Conservation (phyloP, 2,113 vertebrate genomes). For the Pseudopipra pipra region DNA sequence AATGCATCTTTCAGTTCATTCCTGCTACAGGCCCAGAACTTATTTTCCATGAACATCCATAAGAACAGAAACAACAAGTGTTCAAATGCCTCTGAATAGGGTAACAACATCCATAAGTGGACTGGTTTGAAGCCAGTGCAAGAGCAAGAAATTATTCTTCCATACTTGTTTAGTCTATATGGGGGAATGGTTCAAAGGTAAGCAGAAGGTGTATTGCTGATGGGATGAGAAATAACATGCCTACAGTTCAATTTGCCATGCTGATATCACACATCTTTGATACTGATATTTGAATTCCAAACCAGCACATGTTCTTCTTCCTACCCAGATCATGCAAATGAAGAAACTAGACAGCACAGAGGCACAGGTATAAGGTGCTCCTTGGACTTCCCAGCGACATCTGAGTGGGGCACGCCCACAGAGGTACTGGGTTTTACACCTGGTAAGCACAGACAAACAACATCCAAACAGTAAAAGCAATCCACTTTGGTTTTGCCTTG, state of each 20-base stretch:
- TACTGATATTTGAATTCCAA: background rate
- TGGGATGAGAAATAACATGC: background rate
- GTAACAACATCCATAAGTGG: background rate
- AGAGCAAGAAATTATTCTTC: background rate
- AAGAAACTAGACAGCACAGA: background rate
- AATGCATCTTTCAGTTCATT: background rate
- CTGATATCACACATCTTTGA: background rate
- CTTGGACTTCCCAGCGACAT: rapidly evolving
- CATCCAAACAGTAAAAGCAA: background rate
- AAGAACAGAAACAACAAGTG: background rate
- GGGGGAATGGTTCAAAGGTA: background rate
- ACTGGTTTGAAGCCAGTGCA: background rate
- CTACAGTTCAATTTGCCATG: background rate
- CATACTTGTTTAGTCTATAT: background rate
- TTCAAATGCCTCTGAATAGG: background rate
- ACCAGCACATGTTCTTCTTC: background rate
- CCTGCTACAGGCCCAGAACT: background rate
- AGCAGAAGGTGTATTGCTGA: background rate
- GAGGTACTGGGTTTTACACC: rapidly evolving
- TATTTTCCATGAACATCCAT: background rate
- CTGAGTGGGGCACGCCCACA: background rate
- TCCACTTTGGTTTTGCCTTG: background rate
- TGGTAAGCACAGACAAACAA: background rate
- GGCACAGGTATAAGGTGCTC: background rate
- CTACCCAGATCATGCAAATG: background rate